Percentiles rank a stretch among this genome's conserved stretches.
phyloP scores from a whole-genome alignment of 2,888 invertebrate genomes.

The Pachydiplax longipennis region DNA sequence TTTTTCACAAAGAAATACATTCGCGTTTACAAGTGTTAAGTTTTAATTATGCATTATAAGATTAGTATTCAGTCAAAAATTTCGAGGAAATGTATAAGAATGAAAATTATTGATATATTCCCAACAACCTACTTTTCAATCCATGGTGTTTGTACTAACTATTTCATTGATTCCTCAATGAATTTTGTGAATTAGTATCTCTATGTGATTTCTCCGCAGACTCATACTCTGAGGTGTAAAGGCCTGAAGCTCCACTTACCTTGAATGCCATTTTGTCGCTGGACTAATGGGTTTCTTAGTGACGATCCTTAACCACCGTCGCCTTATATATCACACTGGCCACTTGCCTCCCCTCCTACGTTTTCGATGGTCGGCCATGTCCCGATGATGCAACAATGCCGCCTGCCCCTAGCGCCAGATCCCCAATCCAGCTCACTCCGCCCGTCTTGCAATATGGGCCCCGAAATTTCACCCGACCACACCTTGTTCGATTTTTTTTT shows the following conservation, averaged over 20 bases:
- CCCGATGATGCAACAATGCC: not conserved
- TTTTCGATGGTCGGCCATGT: not conserved
- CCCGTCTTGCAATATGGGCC: not conserved
- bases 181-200: too few species aligned
- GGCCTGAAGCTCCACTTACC: constrained; percentile 35
- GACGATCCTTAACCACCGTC: not conserved
- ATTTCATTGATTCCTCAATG: too few species aligned
- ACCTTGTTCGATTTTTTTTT: constrained; percentile 2
- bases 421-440: not conserved
- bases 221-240: too few species aligned
- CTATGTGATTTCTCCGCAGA: too few species aligned
- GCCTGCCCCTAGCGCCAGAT: not conserved
- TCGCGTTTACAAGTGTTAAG: too few species aligned
- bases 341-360: not conserved
- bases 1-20: too few species aligned
- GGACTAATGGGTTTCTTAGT: constrained; percentile 20
- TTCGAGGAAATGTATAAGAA: too few species aligned
- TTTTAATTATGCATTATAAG: too few species aligned
- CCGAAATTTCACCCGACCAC: constrained; percentile 32
- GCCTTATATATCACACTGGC: constrained; percentile 23
- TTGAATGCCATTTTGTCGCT: constrained; percentile 48
- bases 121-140: too few species aligned
- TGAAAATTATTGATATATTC: too few species aligned
- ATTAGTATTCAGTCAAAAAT: not conserved
- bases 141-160: too few species aligned